A percentile compares a stretch with the other conserved stretches of the same genome.
Evolutionary conservation across 2,113 vertebrate genomes (phyloP).

Genomic region (Australoheros scitulus): DNA sequence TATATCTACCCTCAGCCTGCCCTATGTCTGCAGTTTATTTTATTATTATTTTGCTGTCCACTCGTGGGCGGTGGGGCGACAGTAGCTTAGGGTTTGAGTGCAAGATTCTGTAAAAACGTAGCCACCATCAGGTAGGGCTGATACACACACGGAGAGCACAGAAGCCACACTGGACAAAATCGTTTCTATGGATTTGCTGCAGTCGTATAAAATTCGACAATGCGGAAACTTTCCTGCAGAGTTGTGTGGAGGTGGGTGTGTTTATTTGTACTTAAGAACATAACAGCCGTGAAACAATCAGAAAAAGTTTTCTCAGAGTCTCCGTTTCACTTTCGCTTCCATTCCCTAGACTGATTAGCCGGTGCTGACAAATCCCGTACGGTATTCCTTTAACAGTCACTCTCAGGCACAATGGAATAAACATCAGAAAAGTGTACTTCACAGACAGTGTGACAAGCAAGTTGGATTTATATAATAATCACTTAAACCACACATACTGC

Average conservation of each 20-base stretch:
- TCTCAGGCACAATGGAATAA: constrained; percentile 18
- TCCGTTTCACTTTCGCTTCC: not conserved
- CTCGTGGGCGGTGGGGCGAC: fast-evolving
- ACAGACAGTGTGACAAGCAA: not conserved
- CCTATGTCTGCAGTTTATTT: not conserved
- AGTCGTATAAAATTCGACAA: not conserved
- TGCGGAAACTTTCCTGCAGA: not conserved
- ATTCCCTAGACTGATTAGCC: not conserved
- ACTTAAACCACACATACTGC: not conserved
- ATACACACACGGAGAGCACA: not conserved
- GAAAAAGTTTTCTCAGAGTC: not conserved
- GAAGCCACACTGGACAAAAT: not conserved
- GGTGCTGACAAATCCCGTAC: not conserved
- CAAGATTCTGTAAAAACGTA: not conserved
- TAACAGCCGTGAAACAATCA: not conserved
- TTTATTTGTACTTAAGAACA: not conserved
- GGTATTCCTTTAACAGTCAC: constrained; percentile 20
- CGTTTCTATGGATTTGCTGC: not conserved
- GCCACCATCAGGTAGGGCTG: not conserved
- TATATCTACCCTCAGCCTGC: too few relatives aligned
- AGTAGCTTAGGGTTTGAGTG: not conserved
- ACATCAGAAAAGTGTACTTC: not conserved
- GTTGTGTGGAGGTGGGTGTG: not conserved
- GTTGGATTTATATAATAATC: constrained; percentile 24
- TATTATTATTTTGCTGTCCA: not conserved